These are phyloP conservation scores for Acomys russatus DNA, from an alignment of 2,797 vertebrate genomes.

Conservation along the genomic window DNA sequence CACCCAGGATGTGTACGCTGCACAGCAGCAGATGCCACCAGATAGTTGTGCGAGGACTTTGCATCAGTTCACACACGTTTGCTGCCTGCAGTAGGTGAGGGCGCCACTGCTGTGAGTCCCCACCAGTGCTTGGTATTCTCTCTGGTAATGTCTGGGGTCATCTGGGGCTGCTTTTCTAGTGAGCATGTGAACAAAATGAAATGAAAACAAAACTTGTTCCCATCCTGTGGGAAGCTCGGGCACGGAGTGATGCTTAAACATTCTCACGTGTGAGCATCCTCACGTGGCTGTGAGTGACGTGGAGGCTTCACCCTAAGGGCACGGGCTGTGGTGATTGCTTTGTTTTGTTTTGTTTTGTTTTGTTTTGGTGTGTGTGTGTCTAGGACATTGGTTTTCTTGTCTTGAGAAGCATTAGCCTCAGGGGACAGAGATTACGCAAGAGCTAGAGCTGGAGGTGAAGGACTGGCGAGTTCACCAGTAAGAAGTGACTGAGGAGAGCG, in stretches of 20 bases:
- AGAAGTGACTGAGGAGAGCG: background rate
- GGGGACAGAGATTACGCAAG: conserved; percentile 61
- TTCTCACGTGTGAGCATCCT: conserved; percentile 30
- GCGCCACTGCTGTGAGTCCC: background rate
- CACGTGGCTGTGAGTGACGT: background rate
- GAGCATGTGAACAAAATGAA: conserved; percentile 65
- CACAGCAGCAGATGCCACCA: background rate
- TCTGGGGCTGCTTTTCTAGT: conserved; percentile 47
- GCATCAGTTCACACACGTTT: background rate
- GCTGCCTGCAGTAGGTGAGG: background rate
- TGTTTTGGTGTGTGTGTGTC: conserved; percentile 32
- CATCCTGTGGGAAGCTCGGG: conserved; percentile 57
- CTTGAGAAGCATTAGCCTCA: conserved; percentile 34
- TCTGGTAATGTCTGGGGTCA: conserved; percentile 3
- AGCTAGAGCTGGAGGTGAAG: conserved; percentile 16
- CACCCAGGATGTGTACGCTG: background rate
- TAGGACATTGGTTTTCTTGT: conserved; percentile 52
- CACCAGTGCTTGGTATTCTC: conserved; percentile 1
- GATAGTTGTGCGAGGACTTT: background rate
- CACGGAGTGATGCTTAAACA: background rate
- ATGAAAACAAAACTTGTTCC: conserved; percentile 65
- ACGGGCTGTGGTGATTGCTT: background rate
- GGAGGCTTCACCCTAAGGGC: conserved; percentile 8
- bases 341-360: background rate
- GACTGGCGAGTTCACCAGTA: background rate